Evolutionary conservation across 2,888 invertebrate species (phyloP).

Genomic region (Spatulosminthurus flaviceps): DNA sequence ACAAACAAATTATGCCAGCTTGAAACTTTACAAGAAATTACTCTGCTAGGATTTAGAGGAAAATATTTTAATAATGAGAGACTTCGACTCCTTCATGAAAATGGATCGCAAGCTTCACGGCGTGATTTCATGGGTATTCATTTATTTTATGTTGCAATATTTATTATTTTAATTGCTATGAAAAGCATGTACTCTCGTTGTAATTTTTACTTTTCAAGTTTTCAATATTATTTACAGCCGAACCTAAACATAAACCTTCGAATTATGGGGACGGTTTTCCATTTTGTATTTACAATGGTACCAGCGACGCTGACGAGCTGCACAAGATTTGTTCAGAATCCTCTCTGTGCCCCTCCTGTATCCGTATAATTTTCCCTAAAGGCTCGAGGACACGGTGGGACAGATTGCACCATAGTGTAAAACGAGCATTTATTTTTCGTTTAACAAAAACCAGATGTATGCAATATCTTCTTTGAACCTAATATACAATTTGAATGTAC

Average conservation of each 20-base stretch:
- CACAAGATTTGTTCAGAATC: conserved; percentile 33
- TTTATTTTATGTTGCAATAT: too few relatives aligned
- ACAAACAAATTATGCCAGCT: conserved; percentile 1
- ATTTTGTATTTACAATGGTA: not conserved
- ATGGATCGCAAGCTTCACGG: not conserved
- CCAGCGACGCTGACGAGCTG: not conserved
- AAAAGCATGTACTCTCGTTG: too few relatives aligned
- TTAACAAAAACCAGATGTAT: not conserved
- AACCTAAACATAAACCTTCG: too few relatives aligned
- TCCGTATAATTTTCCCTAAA: conserved; percentile 15
- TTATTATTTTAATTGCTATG: too few relatives aligned
- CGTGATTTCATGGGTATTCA: not conserved
- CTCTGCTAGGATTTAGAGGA: conserved; percentile 29
- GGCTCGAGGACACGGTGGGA: not conserved
- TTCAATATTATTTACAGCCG: too few relatives aligned
- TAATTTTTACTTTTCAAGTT: too few relatives aligned
- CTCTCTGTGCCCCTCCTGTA: conserved; percentile 30
- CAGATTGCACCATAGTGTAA: not conserved
- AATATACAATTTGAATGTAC: not conserved
- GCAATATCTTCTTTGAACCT: too few relatives aligned
- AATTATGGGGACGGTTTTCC: not conserved
- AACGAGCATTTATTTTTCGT: not conserved
- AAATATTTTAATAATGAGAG: conserved; percentile 12
- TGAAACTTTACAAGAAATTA: conserved; percentile 11
- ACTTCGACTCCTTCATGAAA: not conserved